Percentiles rank a stretch among this genome's conserved stretches.
phyloP scores from a whole-genome alignment of 2,797 vertebrate species.

The Synaphobranchus kaupii region DNA sequence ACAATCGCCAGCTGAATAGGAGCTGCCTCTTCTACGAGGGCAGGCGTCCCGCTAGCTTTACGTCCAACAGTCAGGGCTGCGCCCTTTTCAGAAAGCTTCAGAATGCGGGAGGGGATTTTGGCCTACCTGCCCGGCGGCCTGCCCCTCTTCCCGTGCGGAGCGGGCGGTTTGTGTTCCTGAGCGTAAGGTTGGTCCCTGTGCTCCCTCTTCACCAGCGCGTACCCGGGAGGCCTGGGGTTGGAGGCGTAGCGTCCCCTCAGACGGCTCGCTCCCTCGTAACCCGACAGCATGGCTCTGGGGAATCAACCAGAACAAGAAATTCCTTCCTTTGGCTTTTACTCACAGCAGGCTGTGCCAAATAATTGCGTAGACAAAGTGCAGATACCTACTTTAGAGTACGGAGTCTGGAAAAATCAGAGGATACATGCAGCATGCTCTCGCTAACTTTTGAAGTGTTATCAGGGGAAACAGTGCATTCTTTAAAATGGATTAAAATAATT shows the following conservation, averaged over 20 bases:
- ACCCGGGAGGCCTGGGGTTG: conserved; percentile 33
- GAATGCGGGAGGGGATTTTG: neutral
- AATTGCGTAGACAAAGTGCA: neutral
- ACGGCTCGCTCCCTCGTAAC: conserved; percentile 45
- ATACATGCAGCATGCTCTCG: neutral
- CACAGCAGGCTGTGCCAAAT: neutral
- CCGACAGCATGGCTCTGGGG: conserved; percentile 44
- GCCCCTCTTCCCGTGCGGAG: conserved; percentile 61
- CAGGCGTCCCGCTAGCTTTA: neutral
- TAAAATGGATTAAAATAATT: neutral
- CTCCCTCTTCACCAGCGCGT: conserved; percentile 49
- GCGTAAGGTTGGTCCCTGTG: conserved; percentile 43
- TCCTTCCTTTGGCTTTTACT: neutral
- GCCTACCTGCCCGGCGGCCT: conserved; percentile 51
- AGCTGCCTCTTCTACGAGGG: neutral
- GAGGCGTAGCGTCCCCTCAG: conserved; percentile 45
- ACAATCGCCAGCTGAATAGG: neutral
- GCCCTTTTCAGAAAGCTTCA: neutral
- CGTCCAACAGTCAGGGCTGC: neutral
- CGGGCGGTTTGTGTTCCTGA: conserved; percentile 57
- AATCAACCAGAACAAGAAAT: no score
- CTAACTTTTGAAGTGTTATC: neutral
- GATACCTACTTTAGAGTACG: neutral
- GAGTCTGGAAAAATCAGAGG: neutral
- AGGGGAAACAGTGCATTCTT: neutral